Percentiles rank a stretch among this genome's conserved stretches.
phyloP scores from a whole-genome alignment of 1,140 invertebrate species.

The Brachystomella parvula region DNA sequence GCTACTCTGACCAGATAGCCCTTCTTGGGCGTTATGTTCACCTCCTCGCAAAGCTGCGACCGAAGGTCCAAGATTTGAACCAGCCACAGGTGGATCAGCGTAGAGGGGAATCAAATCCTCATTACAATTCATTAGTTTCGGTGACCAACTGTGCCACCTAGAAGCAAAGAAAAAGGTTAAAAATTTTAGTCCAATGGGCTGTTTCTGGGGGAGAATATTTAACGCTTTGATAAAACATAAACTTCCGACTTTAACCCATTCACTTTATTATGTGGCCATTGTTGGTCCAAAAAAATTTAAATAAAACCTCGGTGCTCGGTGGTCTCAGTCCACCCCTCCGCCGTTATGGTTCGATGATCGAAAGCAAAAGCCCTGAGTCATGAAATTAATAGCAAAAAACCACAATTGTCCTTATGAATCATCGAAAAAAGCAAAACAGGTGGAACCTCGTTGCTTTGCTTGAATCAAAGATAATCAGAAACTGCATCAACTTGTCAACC shows the following conservation, averaged over 20 bases:
- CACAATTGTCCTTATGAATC: too few relatives aligned
- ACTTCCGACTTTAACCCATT: not conserved
- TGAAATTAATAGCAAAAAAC: too few relatives aligned
- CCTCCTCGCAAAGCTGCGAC: too few relatives aligned
- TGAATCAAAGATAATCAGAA: too few relatives aligned
- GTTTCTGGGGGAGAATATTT: constrained; percentile 4
- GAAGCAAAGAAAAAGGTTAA: too few relatives aligned
- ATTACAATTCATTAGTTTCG: constrained; percentile 7
- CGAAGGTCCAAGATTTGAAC: not conserved
- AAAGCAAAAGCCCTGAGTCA: not conserved
- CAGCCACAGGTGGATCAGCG: not conserved
- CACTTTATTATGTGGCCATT: not conserved
- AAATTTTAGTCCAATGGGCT: too few relatives aligned
- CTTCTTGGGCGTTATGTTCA: too few relatives aligned
- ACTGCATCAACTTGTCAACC: too few relatives aligned
- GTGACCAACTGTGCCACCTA: constrained; percentile 36
- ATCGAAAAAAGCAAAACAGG: too few relatives aligned
- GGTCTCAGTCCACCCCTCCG: not conserved
- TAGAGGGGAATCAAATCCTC: constrained; percentile 14
- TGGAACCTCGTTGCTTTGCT: too few relatives aligned
- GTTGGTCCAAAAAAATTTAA: not conserved
- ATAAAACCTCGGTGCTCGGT: not conserved
- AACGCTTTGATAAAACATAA: constrained; percentile 2
- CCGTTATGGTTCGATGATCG: not conserved
- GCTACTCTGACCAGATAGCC: too few relatives aligned